phyloP scores from a whole-genome alignment of 2,113 vertebrate genomes.

The Pituophis catenifer region DNA sequence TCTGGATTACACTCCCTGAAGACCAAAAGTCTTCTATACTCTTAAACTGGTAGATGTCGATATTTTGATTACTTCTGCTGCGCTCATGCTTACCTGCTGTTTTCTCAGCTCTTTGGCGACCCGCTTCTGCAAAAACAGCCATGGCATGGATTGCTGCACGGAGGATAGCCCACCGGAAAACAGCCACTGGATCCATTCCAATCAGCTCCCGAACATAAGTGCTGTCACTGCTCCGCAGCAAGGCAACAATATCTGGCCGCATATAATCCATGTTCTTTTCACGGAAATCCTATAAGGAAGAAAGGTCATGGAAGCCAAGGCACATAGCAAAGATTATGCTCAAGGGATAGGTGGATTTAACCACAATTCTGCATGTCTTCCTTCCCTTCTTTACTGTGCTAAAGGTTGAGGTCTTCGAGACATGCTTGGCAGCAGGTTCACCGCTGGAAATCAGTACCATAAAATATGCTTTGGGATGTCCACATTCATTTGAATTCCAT shows the following conservation, averaged over 20 bases:
- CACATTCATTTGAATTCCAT: background rate
- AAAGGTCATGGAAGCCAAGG: rapidly evolving
- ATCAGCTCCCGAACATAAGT: slow-evolving; percentile 90
- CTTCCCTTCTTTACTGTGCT: background rate
- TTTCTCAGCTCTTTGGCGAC: slow-evolving; percentile 77
- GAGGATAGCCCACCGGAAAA: slow-evolving; percentile 95
- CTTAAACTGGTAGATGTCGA: background rate
- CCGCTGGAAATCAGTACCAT: background rate
- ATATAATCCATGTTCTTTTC: slow-evolving; percentile 99
- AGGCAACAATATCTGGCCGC: slow-evolving; percentile 92
- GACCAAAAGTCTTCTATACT: background rate
- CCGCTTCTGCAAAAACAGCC: slow-evolving; percentile 87
- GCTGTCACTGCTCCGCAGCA: slow-evolving; percentile 91
- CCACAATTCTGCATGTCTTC: background rate
- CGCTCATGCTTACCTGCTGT: slow-evolving; percentile 70
- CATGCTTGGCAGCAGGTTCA: background rate
- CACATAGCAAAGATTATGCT: background rate
- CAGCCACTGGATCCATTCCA: slow-evolving; percentile 93
- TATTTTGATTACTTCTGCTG: background rate
- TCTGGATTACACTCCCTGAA: background rate
- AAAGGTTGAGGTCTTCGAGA: background rate
- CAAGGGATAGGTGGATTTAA: background rate
- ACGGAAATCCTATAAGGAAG: slow-evolving; percentile 84
- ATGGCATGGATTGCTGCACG: slow-evolving; percentile 83
- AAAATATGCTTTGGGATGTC: background rate